Percentiles rank a stretch among this genome's conserved stretches.
phyloP scores from a whole-genome alignment of 2,113 vertebrate species.

The Syngnathus typhle region DNA sequence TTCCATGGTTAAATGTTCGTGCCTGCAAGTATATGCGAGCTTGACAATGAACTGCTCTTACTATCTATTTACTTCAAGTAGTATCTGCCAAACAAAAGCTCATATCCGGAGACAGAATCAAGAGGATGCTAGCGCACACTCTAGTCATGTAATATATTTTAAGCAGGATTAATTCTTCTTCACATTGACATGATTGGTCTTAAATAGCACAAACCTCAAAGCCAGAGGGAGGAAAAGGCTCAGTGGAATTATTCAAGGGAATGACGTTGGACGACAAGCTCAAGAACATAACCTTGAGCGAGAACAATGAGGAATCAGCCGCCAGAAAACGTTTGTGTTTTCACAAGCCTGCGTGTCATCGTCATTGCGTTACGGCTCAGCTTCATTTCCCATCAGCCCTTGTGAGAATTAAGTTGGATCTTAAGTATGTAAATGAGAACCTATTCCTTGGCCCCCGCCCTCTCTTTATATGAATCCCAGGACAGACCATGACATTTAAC shows the following conservation, averaged over 20 bases:
- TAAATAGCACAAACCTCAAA: conserved; percentile 68
- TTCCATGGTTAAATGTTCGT: conserved; percentile 30
- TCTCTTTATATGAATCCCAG: conserved; percentile 70
- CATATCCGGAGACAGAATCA: conserved; percentile 58
- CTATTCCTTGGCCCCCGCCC: conserved; percentile 62
- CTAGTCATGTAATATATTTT: conserved; percentile 59
- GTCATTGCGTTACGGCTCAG: conserved; percentile 51
- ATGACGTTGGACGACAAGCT: conserved; percentile 57
- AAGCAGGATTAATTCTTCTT: conserved; percentile 65
- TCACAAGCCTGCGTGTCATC: conserved; percentile 49
- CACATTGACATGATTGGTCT: conserved; percentile 68
- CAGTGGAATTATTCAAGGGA: conserved; percentile 65
- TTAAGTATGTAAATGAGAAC: conserved; percentile 78
- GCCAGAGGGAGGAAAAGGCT: conserved; percentile 59
- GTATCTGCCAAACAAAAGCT: conserved; percentile 38
- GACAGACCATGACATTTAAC: conserved; percentile 81
- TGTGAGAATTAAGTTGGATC: conserved; percentile 76
- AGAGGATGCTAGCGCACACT: conserved; percentile 48
- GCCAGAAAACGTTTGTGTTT: conserved; percentile 64
- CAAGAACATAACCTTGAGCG: conserved; percentile 69
- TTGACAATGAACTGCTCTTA: conserved; percentile 49
- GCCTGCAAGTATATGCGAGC: conserved; percentile 32
- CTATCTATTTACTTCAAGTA: conserved; percentile 52
- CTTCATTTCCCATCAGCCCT: conserved; percentile 67
- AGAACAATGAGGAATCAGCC: conserved; percentile 67